Conservation (phyloP, 2,888 invertebrate species). For the Melanotus villosus region DNA sequence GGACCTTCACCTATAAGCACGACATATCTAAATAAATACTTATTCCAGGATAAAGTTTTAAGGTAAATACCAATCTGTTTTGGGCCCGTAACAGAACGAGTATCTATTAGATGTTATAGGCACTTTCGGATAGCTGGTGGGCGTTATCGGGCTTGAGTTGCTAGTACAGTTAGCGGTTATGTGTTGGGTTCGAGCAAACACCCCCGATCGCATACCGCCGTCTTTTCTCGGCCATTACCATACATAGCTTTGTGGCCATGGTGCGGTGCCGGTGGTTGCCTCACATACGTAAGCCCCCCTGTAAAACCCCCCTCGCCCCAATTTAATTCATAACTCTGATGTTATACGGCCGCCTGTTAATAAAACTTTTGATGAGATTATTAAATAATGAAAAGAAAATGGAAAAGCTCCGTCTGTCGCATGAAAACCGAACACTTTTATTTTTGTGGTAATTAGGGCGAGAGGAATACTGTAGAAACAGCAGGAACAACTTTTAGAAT, state of each 20-base stretch:
- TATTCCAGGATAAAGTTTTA: slow-evolving; percentile 18
- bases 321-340: slow-evolving; percentile 11
- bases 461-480: too few relatives aligned
- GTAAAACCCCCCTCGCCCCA: neutral
- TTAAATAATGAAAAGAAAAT: neutral
- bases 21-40: slow-evolving; percentile 30
- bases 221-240: slow-evolving; percentile 34
- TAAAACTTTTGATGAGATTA: slow-evolving; percentile 1
- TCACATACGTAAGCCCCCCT: neutral
- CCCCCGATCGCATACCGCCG: slow-evolving; percentile 29
- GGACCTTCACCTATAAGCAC: neutral
- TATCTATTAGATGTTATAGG: slow-evolving; percentile 50
- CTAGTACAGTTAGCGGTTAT: slow-evolving; percentile 49
- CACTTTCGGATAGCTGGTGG: slow-evolving; percentile 51
- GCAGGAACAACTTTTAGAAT: too few relatives aligned
- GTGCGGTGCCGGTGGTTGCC: slow-evolving; percentile 1
- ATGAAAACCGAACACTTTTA: neutral
- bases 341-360: neutral
- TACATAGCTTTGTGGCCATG: slow-evolving; percentile 24
- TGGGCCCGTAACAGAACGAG: slow-evolving; percentile 49
- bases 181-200: slow-evolving; percentile 44
- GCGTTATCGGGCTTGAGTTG: slow-evolving; percentile 50
- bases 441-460: too few relatives aligned
- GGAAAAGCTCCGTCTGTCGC: neutral
- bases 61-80: slow-evolving; percentile 39